Evolutionary conservation across 2,797 vertebrate species (phyloP).

Genomic region (Apogon talboti): DNA sequence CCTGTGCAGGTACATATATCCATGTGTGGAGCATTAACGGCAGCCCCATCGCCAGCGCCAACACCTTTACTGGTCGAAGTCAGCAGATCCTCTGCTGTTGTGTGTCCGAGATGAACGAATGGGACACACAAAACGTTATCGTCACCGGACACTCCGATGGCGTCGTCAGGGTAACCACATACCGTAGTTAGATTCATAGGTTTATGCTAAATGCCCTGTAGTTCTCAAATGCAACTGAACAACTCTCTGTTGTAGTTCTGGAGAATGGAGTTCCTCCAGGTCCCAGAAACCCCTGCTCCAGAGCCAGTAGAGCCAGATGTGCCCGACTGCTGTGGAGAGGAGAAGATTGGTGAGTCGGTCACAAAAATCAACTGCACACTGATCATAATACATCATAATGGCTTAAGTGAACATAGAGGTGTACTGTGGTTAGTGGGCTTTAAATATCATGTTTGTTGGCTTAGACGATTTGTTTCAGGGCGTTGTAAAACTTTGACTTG

Average conservation of each 20-base stretch:
- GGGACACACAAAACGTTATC: slow-evolving; percentile 98
- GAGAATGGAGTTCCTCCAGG: slow-evolving; percentile 99
- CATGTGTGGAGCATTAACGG: slow-evolving; percentile 99
- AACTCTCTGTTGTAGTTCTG: slow-evolving; percentile 87
- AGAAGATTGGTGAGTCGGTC: slow-evolving; percentile 89
- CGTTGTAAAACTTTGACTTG: no score
- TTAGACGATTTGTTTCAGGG: no score
- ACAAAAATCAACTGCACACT: neutral
- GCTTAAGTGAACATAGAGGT: no score
- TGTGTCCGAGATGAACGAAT: slow-evolving; percentile 98
- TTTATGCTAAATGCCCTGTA: neutral
- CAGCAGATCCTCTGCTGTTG: slow-evolving; percentile 98
- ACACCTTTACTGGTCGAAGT: slow-evolving; percentile 96
- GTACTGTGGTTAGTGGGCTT: no score
- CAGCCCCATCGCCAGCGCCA: slow-evolving; percentile 94
- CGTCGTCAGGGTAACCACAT: slow-evolving; percentile 89
- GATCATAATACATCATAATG: no score
- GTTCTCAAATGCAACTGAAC: neutral
- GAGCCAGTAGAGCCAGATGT: slow-evolving; percentile 90
- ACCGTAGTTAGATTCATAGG: neutral
- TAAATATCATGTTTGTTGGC: no score
- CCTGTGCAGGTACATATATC: slow-evolving; percentile 94
- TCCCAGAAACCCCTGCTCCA: slow-evolving; percentile 96
- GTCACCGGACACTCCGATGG: slow-evolving; percentile 97
- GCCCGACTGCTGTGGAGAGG: slow-evolving; percentile 90